Base-by-base conservation (phyloP, 2,888 invertebrate species). In the Athrips mouffetella region DNA sequence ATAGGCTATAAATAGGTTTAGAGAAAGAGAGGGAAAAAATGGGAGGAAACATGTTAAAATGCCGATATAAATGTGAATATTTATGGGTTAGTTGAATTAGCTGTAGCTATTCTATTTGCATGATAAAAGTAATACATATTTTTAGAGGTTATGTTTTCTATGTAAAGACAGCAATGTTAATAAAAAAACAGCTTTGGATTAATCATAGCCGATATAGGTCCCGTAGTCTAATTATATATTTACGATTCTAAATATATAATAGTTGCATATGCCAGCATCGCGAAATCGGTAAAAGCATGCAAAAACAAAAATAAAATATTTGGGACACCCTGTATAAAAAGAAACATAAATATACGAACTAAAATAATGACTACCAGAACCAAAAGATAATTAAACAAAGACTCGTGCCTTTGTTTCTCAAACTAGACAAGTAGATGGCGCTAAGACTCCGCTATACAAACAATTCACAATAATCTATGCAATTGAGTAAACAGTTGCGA, bases 131-230 rank as follows among this genome's bases (percentile, higher is more conserved):
- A 30, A 30, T 11, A 30, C n/a, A 2, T n/a, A 30, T 30, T 5
- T n/a, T n/a, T n/a, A n/a, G n/a, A n/a, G n/a, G n/a, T n/a, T n/a
- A n/a, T n/a, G n/a, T n/a, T n/a, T n/a, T n/a, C n/a, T n/a, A n/a
- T n/a, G n/a, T n/a, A n/a, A n/a, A n/a, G n/a, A n/a, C n/a, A n/a
- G n/a, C 16, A 15, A 30, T 15, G 13, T 54, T 52, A 53, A 52
- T 52, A 56, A 46, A 54, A 33, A 40, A 52, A 55, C 55, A 60
- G 66, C 84, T 86, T 86, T 84, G 84, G 85, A 79, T 70, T 65
- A n/a, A 65, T 83, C 86, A 86, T 85, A 85, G 86, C 85, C 86
- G 69, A 70, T 66, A 62, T 60, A 66, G 60, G 49, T 59, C 62
- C 58, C 65, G 59, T 62, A 72, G 63, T 66, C 76, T 81, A 80